These are phyloP conservation scores for Patella depressa DNA, from an alignment of 2,888 invertebrate species.

Conservation along the genomic window DNA sequence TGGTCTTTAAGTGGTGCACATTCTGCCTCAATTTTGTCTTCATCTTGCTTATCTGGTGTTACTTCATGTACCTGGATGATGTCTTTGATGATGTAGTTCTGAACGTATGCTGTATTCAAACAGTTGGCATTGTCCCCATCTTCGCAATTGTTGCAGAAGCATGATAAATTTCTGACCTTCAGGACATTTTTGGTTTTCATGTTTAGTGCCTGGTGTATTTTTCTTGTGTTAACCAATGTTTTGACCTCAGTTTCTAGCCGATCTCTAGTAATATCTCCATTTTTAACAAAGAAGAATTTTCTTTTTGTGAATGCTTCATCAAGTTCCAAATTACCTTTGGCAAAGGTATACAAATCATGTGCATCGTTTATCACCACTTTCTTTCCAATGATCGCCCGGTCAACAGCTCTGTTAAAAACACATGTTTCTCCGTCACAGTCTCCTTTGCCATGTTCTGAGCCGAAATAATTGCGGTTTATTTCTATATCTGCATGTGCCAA, in stretches of 20 bases:
- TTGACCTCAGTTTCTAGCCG: conserved; percentile 35
- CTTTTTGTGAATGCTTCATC: conserved; percentile 28
- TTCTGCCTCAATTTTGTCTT: background rate
- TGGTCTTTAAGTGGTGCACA: too few species aligned
- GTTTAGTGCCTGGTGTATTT: conserved; percentile 27
- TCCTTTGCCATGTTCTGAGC: background rate
- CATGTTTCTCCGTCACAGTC: conserved; percentile 39
- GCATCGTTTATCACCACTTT: conserved; percentile 34
- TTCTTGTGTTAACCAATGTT: conserved; percentile 28
- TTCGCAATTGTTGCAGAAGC: conserved; percentile 31
- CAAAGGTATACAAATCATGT: conserved; percentile 29
- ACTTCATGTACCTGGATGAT: background rate
- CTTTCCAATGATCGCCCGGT: conserved; percentile 36
- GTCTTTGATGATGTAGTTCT: conserved; percentile 16
- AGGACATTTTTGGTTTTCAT: conserved; percentile 19
- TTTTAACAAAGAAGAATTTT: conserved; percentile 30
- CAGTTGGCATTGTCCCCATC: conserved; percentile 19
- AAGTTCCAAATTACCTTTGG: conserved; percentile 19
- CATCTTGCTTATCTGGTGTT: background rate
- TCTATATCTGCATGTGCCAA: background rate
- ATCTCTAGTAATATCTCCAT: conserved; percentile 32
- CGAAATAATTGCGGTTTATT: background rate
- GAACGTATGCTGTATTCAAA: conserved; percentile 29
- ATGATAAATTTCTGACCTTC: conserved; percentile 27
- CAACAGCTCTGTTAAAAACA: conserved; percentile 32